These are phyloP conservation scores for Nowickia ferox DNA, from an alignment of 2,888 invertebrate species.

Conservation along the genomic window DNA sequence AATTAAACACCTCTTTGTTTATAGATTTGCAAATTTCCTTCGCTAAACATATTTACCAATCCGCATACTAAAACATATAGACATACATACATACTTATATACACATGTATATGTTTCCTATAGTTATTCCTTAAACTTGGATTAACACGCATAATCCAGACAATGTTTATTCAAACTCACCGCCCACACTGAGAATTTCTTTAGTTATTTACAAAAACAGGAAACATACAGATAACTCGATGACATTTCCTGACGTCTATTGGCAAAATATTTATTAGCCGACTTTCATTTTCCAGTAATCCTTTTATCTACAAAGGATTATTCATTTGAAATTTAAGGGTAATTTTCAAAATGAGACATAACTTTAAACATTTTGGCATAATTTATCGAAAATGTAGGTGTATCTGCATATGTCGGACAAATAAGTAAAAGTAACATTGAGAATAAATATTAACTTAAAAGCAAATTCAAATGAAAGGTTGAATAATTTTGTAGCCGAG, in stretches of 20 bases:
- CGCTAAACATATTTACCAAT: neutral
- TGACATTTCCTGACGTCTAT: slow-evolving; percentile 6
- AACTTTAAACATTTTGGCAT: neutral
- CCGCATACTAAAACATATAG: neutral
- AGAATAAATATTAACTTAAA: no score
- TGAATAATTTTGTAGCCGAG: no score
- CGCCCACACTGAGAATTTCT: slow-evolving; percentile 71
- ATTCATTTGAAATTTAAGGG: slow-evolving; percentile 58
- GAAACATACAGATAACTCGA: neutral
- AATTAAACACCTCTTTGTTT: slow-evolving; percentile 79
- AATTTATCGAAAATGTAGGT: slow-evolving; percentile 33
- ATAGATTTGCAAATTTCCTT: slow-evolving; percentile 43
- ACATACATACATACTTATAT: neutral
- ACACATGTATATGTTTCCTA: slow-evolving; percentile 13
- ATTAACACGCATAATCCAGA: slow-evolving; percentile 69
- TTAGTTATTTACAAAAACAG: slow-evolving; percentile 73
- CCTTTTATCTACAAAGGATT: slow-evolving; percentile 80
- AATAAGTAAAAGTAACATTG: slow-evolving; percentile 14
- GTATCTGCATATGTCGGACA: slow-evolving; percentile 2
- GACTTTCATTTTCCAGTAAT: slow-evolving; percentile 66
- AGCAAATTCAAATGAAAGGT: no score
- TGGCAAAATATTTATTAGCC: slow-evolving; percentile 12
- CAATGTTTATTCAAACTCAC: slow-evolving; percentile 73
- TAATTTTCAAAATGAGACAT: slow-evolving; percentile 31
- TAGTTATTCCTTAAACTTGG: slow-evolving; percentile 37